Percentiles rank a stretch among this genome's conserved stretches.
Conservation (phyloP, 2,888 invertebrate species). For the Ethmia dodecea region DNA sequence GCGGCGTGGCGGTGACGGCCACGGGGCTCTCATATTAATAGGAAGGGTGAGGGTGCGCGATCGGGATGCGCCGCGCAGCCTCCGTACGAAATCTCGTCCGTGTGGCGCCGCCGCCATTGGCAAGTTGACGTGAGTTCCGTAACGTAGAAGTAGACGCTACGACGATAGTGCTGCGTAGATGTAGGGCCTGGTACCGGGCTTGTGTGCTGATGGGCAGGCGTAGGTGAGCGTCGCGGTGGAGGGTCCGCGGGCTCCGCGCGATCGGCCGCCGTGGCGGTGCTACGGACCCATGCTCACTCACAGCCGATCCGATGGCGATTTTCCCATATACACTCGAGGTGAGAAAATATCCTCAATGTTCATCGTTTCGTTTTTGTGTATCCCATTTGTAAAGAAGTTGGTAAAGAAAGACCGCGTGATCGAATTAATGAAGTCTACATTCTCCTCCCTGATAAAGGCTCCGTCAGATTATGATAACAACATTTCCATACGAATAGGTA, state of each 20-base stretch:
- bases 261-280: slow-evolving; percentile 78
- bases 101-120: slow-evolving; percentile 66
- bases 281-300: slow-evolving; percentile 88
- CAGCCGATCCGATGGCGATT: slow-evolving; percentile 91
- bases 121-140: slow-evolving; percentile 48
- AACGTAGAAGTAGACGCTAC: slow-evolving; percentile 45
- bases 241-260: slow-evolving; percentile 71
- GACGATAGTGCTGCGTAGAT: slow-evolving; percentile 34
- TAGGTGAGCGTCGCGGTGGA: slow-evolving; percentile 71
- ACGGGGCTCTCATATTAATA: slow-evolving; percentile 29
- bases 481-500: too few species aligned
- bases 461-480: too few species aligned
- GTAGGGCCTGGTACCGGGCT: slow-evolving; percentile 48
- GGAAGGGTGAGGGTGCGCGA: slow-evolving; percentile 65
- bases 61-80: slow-evolving; percentile 70
- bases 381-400: too few species aligned
- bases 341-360: slow-evolving; percentile 49
- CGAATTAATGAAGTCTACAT: too few species aligned
- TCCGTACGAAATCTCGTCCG: slow-evolving; percentile 47
- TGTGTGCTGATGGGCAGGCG: slow-evolving; percentile 55
- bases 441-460: too few species aligned
- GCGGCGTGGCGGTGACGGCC: slow-evolving; percentile 21
- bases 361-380: too few species aligned
- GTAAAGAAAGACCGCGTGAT: too few species aligned
- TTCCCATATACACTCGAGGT: slow-evolving; percentile 90